Evolutionary conservation across 64 coral and sea anemone species (phyloP).

Genomic region (Catalaphyllia jardinei): DNA sequence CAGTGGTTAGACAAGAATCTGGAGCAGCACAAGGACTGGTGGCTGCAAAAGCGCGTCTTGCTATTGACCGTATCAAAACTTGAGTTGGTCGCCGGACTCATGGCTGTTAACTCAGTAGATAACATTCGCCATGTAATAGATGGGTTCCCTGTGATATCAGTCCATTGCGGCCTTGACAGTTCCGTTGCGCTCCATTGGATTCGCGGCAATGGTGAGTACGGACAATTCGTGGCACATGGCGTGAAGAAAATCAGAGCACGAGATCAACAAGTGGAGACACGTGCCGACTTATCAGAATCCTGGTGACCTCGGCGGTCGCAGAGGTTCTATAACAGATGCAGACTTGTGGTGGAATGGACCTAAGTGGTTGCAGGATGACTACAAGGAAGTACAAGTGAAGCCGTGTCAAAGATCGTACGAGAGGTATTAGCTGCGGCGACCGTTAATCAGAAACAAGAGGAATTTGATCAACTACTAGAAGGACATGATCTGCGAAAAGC

Average conservation of each 20-base stretch:
- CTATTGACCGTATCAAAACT: too few species aligned
- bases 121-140: too few species aligned
- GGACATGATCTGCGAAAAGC: conserved; percentile 37
- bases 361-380: not conserved
- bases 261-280: conserved; percentile 28
- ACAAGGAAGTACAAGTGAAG: not conserved
- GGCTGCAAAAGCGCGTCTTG: too few species aligned
- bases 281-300: conserved; percentile 49
- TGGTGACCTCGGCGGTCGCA: conserved; percentile 50
- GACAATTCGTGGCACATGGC: conserved; percentile 59
- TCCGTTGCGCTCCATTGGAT: conserved; percentile 59
- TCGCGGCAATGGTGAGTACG: conserved; percentile 24
- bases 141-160: conserved; percentile 21
- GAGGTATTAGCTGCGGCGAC: conserved; percentile 24
- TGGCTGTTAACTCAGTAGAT: too few species aligned
- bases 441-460: not conserved
- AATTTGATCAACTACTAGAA: conserved; percentile 31
- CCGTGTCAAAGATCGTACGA: conserved; percentile 16
- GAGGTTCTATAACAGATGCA: not conserved
- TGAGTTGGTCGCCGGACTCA: too few species aligned
- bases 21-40: too few species aligned
- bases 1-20: not conserved
- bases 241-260: conserved; percentile 37
- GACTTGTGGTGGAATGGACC: conserved; percentile 24
- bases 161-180: conserved; percentile 48